A percentile compares a stretch with the other conserved stretches of the same genome.
Conservation (phyloP, 2,113 vertebrate genomes). For the Bos taurus region DNA sequence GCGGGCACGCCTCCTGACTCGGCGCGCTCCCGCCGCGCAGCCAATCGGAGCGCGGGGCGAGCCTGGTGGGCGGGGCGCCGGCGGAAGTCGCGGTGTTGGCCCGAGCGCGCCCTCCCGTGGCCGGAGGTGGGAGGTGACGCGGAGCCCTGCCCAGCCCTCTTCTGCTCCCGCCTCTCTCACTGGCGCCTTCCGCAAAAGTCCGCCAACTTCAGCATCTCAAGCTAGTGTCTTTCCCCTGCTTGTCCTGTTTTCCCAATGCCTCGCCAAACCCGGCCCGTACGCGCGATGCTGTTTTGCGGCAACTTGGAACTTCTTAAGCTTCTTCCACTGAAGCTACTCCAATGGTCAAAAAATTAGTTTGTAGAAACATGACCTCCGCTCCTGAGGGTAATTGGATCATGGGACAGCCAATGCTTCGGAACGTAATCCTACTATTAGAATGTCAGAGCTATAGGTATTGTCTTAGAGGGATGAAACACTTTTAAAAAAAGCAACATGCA, state of each 20-base stretch:
- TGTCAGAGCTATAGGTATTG: neutral
- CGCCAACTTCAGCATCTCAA: fast-evolving
- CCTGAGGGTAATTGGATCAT: neutral
- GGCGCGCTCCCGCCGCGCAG: slow-evolving; percentile 56
- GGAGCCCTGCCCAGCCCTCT: too few species aligned
- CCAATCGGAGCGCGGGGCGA: slow-evolving; percentile 48
- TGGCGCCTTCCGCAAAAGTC: neutral
- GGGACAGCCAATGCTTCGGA: neutral
- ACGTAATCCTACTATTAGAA: neutral
- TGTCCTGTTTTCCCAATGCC: neutral
- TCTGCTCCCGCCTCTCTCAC: neutral
- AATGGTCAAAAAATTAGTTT: neutral
- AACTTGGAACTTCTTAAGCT: neutral
- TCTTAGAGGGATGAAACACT: neutral
- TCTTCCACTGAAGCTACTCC: neutral
- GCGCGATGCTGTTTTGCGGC: neutral
- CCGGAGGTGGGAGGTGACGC: neutral
- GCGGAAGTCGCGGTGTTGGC: neutral
- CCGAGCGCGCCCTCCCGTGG: neutral
- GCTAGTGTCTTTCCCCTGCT: neutral
- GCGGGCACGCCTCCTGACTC: slow-evolving; percentile 57
- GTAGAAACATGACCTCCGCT: neutral
- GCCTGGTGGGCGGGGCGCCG: slow-evolving; percentile 36
- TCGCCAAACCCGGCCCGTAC: neutral
- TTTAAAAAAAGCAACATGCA: neutral